Conservation (phyloP, 2,888 invertebrate genomes). For the Melieria omissa region DNA sequence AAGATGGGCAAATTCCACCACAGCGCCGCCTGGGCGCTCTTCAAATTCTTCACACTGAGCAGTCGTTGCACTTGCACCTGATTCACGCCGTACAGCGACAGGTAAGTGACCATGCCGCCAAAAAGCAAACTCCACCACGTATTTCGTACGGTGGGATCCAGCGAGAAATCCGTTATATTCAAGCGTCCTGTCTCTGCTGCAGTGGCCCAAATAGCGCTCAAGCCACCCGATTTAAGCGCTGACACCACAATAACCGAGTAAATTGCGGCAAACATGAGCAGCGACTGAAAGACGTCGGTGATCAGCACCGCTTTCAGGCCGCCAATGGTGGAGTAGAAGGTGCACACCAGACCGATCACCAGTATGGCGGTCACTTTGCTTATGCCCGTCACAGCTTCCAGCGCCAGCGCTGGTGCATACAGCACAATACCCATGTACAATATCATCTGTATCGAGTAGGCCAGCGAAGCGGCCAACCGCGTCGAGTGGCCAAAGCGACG, state of each 20-base stretch:
- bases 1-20: slow-evolving; percentile 87
- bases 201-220: slow-evolving; percentile 77
- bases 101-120: slow-evolving; percentile 83
- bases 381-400: slow-evolving; percentile 86
- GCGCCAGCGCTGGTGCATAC: slow-evolving; percentile 93
- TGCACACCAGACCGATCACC: slow-evolving; percentile 77
- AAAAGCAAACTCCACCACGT: slow-evolving; percentile 84
- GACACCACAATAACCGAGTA: slow-evolving; percentile 82
- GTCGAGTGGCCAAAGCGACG: slow-evolving; percentile 83
- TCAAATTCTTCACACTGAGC: slow-evolving; percentile 77
- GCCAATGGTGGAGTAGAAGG: slow-evolving; percentile 87
- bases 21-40: slow-evolving; percentile 77
- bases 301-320: slow-evolving; percentile 92
- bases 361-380: slow-evolving; percentile 78
- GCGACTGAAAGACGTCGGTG: slow-evolving; percentile 86
- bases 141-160: slow-evolving; percentile 84
- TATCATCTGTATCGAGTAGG: slow-evolving; percentile 90
- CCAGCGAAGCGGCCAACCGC: slow-evolving; percentile 81
- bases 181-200: slow-evolving; percentile 78
- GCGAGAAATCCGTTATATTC: slow-evolving; percentile 75
- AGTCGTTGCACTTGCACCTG: slow-evolving; percentile 85
- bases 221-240: slow-evolving; percentile 76
- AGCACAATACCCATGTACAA: slow-evolving; percentile 92
- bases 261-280: slow-evolving; percentile 87
- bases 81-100: slow-evolving; percentile 87